Conservation (phyloP, 2,888 invertebrate genomes). For the Cordilura impudica region DNA sequence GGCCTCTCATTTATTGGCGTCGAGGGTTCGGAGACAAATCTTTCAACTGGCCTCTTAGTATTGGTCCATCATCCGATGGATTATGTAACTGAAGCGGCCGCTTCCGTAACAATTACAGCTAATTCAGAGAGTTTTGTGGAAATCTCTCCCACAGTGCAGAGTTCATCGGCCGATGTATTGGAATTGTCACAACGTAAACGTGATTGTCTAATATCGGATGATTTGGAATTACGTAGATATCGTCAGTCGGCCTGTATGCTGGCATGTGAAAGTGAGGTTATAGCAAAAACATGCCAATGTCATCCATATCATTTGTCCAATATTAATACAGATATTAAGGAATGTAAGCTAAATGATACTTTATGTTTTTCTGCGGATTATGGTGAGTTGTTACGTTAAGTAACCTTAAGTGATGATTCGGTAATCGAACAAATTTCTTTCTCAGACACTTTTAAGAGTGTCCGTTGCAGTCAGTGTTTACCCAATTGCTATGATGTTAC, state of each 20-base stretch:
- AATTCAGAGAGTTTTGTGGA: constrained; percentile 76
- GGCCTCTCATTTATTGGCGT: constrained; percentile 74
- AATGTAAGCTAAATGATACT: constrained; percentile 74
- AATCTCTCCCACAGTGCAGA: constrained; percentile 75
- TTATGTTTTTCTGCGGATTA: constrained; percentile 73
- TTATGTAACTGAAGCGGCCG: constrained; percentile 74
- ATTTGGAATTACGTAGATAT: constrained; percentile 71
- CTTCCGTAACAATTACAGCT: constrained; percentile 74
- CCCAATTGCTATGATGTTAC: constrained; percentile 77
- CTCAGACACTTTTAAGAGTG: constrained; percentile 73
- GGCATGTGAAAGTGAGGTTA: constrained; percentile 72
- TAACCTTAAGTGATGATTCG: neutral
- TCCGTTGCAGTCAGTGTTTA: constrained; percentile 74
- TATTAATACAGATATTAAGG: constrained; percentile 66
- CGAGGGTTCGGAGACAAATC: constrained; percentile 74
- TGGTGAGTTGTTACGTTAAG: constrained; percentile 66
- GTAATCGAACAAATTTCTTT: neutral
- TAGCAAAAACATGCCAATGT: constrained; percentile 73
- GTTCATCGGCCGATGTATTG: constrained; percentile 74
- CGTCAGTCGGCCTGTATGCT: constrained; percentile 75
- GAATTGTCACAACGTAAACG: constrained; percentile 73
- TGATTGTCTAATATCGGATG: constrained; percentile 75
- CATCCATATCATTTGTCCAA: constrained; percentile 75
- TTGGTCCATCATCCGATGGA: constrained; percentile 77
- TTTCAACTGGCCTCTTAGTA: constrained; percentile 75